These are phyloP conservation scores for Echeneis naucrates DNA, from an alignment of 2,797 vertebrate genomes.

Conservation along the genomic window DNA sequence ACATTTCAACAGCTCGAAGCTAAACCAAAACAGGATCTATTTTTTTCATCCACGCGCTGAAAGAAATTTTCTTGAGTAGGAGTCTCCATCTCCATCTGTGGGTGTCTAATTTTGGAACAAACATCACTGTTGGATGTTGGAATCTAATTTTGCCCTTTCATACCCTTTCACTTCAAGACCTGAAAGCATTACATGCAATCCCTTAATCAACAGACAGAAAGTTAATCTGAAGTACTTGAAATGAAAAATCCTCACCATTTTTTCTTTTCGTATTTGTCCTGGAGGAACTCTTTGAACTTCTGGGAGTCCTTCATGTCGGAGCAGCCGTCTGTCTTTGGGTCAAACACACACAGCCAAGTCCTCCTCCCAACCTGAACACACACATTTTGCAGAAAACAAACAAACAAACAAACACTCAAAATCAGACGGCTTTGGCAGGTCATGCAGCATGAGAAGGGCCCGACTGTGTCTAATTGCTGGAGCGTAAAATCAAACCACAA, in stretches of 20 bases:
- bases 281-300: slow-evolving; percentile 94
- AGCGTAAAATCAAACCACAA: slow-evolving; percentile 24
- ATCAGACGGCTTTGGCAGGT: not conserved
- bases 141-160: not conserved
- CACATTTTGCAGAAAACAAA: not conserved
- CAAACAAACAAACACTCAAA: too few species aligned
- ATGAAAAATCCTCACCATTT: slow-evolving; percentile 86
- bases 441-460: not conserved
- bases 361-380: slow-evolving; percentile 87
- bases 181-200: not conserved
- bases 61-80: slow-evolving; percentile 20
- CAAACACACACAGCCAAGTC: slow-evolving; percentile 92
- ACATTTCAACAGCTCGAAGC: slow-evolving; percentile 2
- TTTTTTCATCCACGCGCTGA: slow-evolving; percentile 9
- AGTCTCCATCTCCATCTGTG: slow-evolving; percentile 11
- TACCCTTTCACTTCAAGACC: not conserved
- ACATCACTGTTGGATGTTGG: slow-evolving; percentile 10
- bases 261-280: slow-evolving; percentile 95
- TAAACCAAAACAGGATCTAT: slow-evolving; percentile 2
- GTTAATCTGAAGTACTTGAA: not conserved
- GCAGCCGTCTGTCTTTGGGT: slow-evolving; percentile 88
- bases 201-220: not conserved
- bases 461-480: not conserved
- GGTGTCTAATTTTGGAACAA: slow-evolving; percentile 27
- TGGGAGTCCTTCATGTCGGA: slow-evolving; percentile 90